phyloP scores from a whole-genome alignment of 2,113 vertebrate species.

The Butorides virescens region DNA sequence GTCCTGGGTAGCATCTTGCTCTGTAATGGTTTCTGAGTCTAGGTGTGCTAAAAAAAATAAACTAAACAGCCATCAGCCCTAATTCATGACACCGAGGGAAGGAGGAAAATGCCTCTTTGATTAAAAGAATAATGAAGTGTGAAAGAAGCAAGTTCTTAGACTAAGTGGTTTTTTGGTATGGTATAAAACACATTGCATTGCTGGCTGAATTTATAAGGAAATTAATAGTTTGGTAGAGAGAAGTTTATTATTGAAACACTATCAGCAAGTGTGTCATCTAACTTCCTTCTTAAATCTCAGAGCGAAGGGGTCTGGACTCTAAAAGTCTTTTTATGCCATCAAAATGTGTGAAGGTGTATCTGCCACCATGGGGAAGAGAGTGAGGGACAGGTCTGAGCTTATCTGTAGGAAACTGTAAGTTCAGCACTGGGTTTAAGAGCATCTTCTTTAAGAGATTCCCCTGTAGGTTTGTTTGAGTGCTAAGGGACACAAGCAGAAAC shows the following conservation, averaged over 20 bases:
- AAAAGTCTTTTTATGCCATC: background rate
- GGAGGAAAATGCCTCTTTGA: background rate
- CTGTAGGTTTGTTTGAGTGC: background rate
- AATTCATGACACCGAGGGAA: background rate
- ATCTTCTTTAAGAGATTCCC: background rate
- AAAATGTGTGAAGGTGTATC: background rate
- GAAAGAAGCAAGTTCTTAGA: background rate
- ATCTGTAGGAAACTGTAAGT: background rate
- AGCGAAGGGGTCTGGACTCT: background rate
- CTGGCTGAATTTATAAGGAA: background rate
- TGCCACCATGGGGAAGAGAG: background rate
- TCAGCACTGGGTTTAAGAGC: background rate
- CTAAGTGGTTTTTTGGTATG: background rate
- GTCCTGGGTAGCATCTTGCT: background rate
- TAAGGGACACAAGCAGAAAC: background rate
- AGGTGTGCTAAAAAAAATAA: background rate
- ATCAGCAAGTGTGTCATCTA: no score
- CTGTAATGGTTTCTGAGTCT: background rate
- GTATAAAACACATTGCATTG: background rate
- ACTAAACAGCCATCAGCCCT: background rate
- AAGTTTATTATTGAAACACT: background rate
- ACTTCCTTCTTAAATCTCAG: background rate
- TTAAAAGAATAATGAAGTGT: background rate
- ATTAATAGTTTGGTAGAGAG: background rate
- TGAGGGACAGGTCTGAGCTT: background rate